Evolutionary conservation across 2,888 invertebrate genomes (phyloP).

Genomic region (Adelognathus sp.): DNA sequence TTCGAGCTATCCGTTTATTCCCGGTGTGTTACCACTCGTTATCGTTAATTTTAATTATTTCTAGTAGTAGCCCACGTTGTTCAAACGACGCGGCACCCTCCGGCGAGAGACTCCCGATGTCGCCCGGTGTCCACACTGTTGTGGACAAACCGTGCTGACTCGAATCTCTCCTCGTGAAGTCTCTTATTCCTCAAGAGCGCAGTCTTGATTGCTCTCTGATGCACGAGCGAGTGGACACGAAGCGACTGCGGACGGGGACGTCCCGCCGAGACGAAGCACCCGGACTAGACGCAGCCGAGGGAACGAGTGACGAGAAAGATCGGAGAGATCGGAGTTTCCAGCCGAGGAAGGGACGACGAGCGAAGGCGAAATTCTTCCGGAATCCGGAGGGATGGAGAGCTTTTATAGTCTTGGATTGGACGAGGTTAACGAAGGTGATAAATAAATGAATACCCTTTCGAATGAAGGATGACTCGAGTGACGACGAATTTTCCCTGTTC

Average conservation of each 20-base stretch:
- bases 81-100: constrained; percentile 61
- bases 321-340: constrained; percentile 36
- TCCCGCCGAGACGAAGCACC: constrained; percentile 69
- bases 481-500: too few relatives aligned
- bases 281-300: constrained; percentile 46
- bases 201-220: constrained; percentile 13
- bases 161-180: constrained; percentile 42
- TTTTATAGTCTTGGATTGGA: not conserved
- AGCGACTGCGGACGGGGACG: constrained; percentile 58
- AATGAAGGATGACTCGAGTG: too few relatives aligned
- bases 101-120: constrained; percentile 60
- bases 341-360: constrained; percentile 13
- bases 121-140: constrained; percentile 6
- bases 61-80: constrained; percentile 69
- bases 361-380: constrained; percentile 67
- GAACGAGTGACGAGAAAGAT: constrained; percentile 39
- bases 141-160: constrained; percentile 1
- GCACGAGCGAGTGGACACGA: constrained; percentile 16
- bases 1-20: not conserved
- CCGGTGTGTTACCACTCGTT: constrained; percentile 67
- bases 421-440: not conserved
- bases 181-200: constrained; percentile 38
- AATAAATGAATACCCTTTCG: too few relatives aligned
- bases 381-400: constrained; percentile 53
- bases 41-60: constrained; percentile 78